Base-by-base conservation (phyloP, 2,888 invertebrate genomes). In the Colostygia pectinataria region DNA sequence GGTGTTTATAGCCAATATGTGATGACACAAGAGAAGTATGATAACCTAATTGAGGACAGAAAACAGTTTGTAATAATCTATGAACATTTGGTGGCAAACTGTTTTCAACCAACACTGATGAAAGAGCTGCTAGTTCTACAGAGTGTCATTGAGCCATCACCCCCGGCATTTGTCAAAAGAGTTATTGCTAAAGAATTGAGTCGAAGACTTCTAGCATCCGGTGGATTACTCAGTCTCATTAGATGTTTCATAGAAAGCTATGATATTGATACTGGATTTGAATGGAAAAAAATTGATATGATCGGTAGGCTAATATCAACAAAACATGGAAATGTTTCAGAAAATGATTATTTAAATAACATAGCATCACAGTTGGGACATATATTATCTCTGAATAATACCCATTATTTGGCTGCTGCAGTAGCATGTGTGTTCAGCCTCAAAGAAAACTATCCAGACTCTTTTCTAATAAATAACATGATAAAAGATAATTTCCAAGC, bases 71-170 rank as follows among this genome's bases (percentile, higher is more conserved):
- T 77, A 36, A 53, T 61, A 14, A 71, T 89, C 42, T 88, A 95
- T 64, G 68, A 89, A 29, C 67, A 87, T 55, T 76, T 95, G 37
- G 79, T 92, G 8, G 71, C 70, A 12, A 91, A 90, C 46, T 91
- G 92, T 46, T 93, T 93, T 60, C 92, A 92, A 65, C 91, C 92
- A 14, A 75, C 91, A 36, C 81, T 94, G 23, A 92, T 95, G 68
- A 93, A 92, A 66, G 94, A 95, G 73, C 83, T 95, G n/a, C 89
- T 95, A 80, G 83, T 94, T 31, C 82, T 95, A 24, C 92, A 92
- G 65, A 91, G 91, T 71, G 74, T 81, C 8, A 76, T 71, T 44
- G 81, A 89, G 24, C 86, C 92, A n/a, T 39, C 65, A 8, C 81
- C 91, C 14, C 94, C 94, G 2, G 69, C 67, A 7, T 95, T 95